Evolutionary conservation across 2,888 invertebrate genomes (phyloP), one percentile per base, ranked within the genome.

Genomic region (Drosophila koepferae): DNA sequence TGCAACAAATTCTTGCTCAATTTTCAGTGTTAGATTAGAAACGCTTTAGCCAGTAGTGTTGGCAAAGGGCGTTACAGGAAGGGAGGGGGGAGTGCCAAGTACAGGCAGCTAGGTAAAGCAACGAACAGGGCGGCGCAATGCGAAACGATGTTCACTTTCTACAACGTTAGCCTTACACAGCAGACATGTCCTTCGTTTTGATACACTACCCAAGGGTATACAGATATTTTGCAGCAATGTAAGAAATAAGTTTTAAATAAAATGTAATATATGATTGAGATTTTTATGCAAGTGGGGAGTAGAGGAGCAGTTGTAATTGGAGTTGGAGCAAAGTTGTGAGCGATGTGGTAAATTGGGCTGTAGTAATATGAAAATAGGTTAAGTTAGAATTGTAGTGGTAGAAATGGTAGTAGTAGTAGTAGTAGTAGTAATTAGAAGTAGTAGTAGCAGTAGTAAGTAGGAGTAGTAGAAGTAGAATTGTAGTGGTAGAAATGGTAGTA

Each of bases 1-100:
- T 86, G 90, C 90, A 85, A 90, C 83, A 85, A 86, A 88, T 88
- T 90, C 89, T 88, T 81, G 77, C 83, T 74, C 86, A 88, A 88
- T 90, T 90, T 86, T 82, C 90, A 68, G 82, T 85, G 90, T 88
- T 82, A 85, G 86, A 86, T 86, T 86, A 86, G 90, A 86, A 89
- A 75, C 77, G 75, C 58, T 74, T 74, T 62, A 46, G 62, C 18
- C 20, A 3, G 5, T 18, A 53, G 44, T 16, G 36, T 1, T 3
- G 28, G 40, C 2, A 14, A 7, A 8, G 49, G 31, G 2, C 16
- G 28, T 38, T 2, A 6, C 14, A 6, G 14, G 2, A 14, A 4
- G 9, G 4, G 16, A 1, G 9, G 6, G 18, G 41, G 9, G 10
- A 20, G 10, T 28, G 49, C 41, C 23, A 44, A 38, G 18, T 48